Evolutionary conservation across 2,113 vertebrate species (phyloP), one percentile per base, ranked within the genome.

Genomic region (Tragelaphus scriptus): DNA sequence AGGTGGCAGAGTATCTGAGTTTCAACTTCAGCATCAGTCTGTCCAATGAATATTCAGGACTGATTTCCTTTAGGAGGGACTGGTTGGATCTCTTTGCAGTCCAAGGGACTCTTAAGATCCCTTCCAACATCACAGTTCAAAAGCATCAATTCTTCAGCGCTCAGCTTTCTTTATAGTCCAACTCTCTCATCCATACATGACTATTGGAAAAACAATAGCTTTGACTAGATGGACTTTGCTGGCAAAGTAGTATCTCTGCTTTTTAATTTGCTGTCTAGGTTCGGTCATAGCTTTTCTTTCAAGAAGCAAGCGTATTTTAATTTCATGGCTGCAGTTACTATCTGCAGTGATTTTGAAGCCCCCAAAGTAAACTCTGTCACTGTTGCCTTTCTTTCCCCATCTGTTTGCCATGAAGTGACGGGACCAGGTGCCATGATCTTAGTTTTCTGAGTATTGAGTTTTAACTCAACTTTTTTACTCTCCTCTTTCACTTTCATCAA

Each of bases 91-190:
- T 58, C 21, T 23, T 26, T 59, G 58, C 25, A 26, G 21, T 26
- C 25, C 59, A 61, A 61, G 59, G 59, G 58, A 28, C 26, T 61
- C 26, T 61, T 11, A 28, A 13, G 61, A 65, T 32, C 63, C 28
- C 15, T 15, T 32, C 63, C 30, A 65, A 32, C 63, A 65, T 30
- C 30, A 65, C 30, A 65, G 63, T 65, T 65, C 30, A 65, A 65
- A 16, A 32, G 30, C 14, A 65, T 65, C 30, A 65, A 8, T 4
- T 65, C 30, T 65, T 65, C 0, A 0, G 63, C 0, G 3, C 3
- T 65, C 7, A 8, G 63, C 63, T 32, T 32, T 65, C 63, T 32
- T 65, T 65, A 32, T 32, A 65, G 30, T 32, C 63, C 63, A 4
- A 17, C 15, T 65, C 7, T 65, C 32, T n/a, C 32, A n/a, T 65